Percentiles rank a stretch among this genome's conserved stretches.
These are phyloP conservation scores for Blastobasis lacticolella DNA, from an alignment of 2,888 invertebrate species.

Conservation along the genomic window DNA sequence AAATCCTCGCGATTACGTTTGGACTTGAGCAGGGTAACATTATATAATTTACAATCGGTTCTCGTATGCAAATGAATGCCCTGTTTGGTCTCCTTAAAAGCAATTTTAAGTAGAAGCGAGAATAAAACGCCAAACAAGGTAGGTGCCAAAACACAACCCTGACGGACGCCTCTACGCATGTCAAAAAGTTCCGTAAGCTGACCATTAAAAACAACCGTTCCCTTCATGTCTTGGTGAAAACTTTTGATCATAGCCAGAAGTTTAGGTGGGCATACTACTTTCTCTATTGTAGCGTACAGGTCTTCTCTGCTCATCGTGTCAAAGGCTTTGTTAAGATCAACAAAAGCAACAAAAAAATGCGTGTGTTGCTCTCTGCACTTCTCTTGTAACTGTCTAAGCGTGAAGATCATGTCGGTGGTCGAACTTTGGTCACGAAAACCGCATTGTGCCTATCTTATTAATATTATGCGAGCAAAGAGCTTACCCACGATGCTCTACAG, in stretches of 20 bases:
- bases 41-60: constrained; percentile 1
- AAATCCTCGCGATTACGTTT: background rate
- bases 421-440: constrained; percentile 10
- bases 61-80: constrained; percentile 1
- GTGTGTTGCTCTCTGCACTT: constrained; percentile 10
- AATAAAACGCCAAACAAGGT: background rate
- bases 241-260: background rate
- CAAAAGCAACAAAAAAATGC: constrained; percentile 5
- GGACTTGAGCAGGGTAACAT: background rate
- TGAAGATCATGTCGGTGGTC: constrained; percentile 12
- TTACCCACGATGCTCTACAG: too few relatives aligned
- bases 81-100: background rate
- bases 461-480: constrained; percentile 3
- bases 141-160: too few relatives aligned
- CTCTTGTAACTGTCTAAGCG: constrained; percentile 10
- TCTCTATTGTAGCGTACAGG: background rate
- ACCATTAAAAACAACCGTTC: background rate
- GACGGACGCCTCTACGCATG: background rate
- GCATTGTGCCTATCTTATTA: constrained; percentile 8
- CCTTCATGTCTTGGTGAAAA: background rate
- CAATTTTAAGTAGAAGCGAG: background rate
- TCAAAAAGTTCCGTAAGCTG: background rate
- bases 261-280: background rate
- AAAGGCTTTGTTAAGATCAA: constrained; percentile 1
- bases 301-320: constrained; percentile 2